Evolutionary conservation across 2,113 vertebrate genomes (phyloP).

Genomic region (Ammodytes dubius): DNA sequence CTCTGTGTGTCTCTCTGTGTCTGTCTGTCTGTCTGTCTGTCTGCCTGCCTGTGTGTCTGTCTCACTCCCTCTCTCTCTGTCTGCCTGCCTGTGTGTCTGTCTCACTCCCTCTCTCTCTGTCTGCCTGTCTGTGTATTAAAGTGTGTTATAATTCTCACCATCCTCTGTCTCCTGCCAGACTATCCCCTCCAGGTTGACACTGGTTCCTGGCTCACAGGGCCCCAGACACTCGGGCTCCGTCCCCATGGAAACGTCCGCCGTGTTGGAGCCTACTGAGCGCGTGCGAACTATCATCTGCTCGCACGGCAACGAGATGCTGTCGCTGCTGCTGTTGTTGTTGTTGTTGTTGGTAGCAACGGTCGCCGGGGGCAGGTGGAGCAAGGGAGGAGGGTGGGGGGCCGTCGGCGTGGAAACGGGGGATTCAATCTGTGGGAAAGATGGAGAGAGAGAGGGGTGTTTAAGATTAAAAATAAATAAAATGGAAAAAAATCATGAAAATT

Average conservation of each 20-base stretch:
- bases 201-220: constrained; percentile 97
- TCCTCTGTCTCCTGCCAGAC: constrained; percentile 99
- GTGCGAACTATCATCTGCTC: constrained; percentile 99
- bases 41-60: no score
- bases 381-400: constrained; percentile 47
- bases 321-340: constrained; percentile 61
- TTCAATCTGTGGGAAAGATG: constrained; percentile 87
- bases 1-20: no score
- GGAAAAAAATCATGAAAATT: no score
- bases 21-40: no score
- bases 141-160: no score
- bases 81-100: no score
- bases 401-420: constrained; percentile 77
- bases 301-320: constrained; percentile 92
- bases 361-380: constrained; percentile 62
- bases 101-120: no score
- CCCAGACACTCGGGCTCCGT: constrained; percentile 97
- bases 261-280: constrained; percentile 96
- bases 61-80: no score
- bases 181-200: constrained; percentile 97
- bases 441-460: no score
- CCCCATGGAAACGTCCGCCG: constrained; percentile 91
- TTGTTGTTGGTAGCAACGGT: not conserved
- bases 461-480: no score
- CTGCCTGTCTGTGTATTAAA: no score